Evolutionary conservation across 2,888 invertebrate species (phyloP).

Genomic region (Nematopogon swammerdamellus): DNA sequence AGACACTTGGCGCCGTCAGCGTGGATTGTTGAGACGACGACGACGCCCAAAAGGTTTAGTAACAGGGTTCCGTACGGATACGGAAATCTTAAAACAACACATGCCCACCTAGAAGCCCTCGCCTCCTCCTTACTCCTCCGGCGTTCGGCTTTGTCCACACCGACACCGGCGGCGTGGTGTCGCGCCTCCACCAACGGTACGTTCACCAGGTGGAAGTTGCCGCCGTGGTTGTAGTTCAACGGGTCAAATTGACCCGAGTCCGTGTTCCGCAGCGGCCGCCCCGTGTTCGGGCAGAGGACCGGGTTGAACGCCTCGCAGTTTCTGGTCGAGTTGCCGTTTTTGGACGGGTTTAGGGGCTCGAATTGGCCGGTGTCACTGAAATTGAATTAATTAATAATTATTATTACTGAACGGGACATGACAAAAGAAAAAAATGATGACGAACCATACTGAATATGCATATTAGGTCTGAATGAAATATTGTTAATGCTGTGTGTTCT

Average conservation of each 20-base stretch:
- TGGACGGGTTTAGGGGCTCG: constrained; percentile 6
- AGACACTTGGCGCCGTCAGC: no score
- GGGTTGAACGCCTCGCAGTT: neutral
- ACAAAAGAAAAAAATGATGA: no score
- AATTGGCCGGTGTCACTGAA: constrained; percentile 2
- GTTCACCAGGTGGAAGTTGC: constrained; percentile 33
- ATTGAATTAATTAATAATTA: constrained; percentile 1
- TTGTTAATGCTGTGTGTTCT: no score
- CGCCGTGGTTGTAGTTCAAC: constrained; percentile 59
- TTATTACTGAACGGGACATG: no score
- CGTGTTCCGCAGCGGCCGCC: constrained; percentile 21
- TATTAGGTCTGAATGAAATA: no score
- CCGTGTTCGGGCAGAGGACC: constrained; percentile 19
- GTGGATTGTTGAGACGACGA: no score
- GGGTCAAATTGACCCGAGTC: constrained; percentile 60
- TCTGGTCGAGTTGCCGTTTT: constrained; percentile 11
- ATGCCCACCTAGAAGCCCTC: constrained; percentile 5
- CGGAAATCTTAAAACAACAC: no score
- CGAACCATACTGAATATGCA: no score
- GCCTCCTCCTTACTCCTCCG: constrained; percentile 5
- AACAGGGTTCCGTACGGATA: no score
- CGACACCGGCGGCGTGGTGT: constrained; percentile 19
- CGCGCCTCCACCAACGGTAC: constrained; percentile 25
- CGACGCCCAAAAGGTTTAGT: no score
- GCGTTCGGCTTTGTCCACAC: constrained; percentile 3